Conservation (phyloP, 2,113 vertebrate species). For the Oostethus manadensis region DNA sequence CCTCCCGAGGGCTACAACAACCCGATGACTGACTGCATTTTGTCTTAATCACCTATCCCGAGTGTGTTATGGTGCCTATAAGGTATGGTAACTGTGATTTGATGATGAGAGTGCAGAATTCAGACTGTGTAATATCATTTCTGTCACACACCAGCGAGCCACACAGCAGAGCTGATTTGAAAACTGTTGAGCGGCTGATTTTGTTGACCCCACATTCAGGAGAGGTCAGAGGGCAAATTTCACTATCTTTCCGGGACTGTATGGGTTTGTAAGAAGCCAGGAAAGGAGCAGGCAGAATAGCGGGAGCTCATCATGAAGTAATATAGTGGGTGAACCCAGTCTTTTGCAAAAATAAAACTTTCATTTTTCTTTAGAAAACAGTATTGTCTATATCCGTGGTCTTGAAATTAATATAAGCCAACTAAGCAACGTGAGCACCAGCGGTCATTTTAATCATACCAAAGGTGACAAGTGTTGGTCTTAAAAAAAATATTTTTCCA, state of each 20-base stretch:
- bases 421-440: no score
- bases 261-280: conserved; percentile 2
- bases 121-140: conserved; percentile 8
- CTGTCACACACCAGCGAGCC: conserved; percentile 22
- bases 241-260: conserved; percentile 20
- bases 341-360: no score
- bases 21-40: conserved; percentile 33
- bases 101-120: conserved; percentile 1
- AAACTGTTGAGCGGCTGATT: conserved; percentile 38
- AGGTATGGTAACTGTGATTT: background rate
- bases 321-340: background rate
- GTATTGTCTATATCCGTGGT: no score
- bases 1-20: conserved; percentile 30
- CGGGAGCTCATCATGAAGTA: background rate
- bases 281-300: conserved; percentile 4
- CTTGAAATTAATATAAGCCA: no score
- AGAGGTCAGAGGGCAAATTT: conserved; percentile 43
- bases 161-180: conserved; percentile 18
- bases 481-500: no score
- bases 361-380: no score
- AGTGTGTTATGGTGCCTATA: conserved; percentile 17
- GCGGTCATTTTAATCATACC: no score
- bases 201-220: conserved; percentile 20
- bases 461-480: no score
- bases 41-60: conserved; percentile 26